Conservation (phyloP, 2,888 invertebrate species). For the Strigamia crassipes region DNA sequence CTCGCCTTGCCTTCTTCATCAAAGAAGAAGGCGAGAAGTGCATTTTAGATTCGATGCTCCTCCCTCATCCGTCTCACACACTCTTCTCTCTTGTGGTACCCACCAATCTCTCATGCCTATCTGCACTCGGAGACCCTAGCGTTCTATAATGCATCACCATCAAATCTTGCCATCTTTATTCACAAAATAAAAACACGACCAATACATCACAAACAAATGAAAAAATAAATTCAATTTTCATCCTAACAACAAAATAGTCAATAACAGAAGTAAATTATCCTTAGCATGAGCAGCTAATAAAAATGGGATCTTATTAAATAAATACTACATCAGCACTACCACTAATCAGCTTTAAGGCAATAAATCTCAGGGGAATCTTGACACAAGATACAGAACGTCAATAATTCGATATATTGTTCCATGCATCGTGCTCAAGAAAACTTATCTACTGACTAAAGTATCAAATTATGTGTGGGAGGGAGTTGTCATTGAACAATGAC, state of each 20-base stretch:
- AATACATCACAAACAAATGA: not conserved
- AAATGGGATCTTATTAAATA: not conserved
- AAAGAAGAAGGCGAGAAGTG: constrained; percentile 38
- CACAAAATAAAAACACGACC: not conserved
- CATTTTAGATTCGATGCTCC: constrained; percentile 30
- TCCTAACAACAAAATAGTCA: not conserved
- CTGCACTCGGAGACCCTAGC: constrained; percentile 36
- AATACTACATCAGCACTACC: not conserved
- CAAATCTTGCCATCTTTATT: constrained; percentile 32
- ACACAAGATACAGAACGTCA: constrained; percentile 10
- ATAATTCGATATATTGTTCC: constrained; percentile 39
- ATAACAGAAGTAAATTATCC: not conserved
- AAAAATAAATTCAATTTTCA: not conserved
- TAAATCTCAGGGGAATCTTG: constrained; percentile 3
- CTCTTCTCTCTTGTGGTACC: constrained; percentile 29
- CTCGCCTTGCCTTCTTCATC: constrained; percentile 3
- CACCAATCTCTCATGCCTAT: constrained; percentile 42
- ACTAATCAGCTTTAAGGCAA: constrained; percentile 35
- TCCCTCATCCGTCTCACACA: constrained; percentile 26
- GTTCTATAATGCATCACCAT: constrained; percentile 34
- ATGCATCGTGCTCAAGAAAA: constrained; percentile 5
- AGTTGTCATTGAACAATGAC: constrained; percentile 23
- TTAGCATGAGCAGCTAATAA: not conserved
- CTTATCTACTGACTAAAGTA: not conserved
- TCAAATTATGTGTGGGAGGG: not conserved